Evolutionary conservation across 2,888 invertebrate genomes (phyloP), one percentile per base, ranked within the genome.

Genomic region (Agonopterix subpropinquella): DNA sequence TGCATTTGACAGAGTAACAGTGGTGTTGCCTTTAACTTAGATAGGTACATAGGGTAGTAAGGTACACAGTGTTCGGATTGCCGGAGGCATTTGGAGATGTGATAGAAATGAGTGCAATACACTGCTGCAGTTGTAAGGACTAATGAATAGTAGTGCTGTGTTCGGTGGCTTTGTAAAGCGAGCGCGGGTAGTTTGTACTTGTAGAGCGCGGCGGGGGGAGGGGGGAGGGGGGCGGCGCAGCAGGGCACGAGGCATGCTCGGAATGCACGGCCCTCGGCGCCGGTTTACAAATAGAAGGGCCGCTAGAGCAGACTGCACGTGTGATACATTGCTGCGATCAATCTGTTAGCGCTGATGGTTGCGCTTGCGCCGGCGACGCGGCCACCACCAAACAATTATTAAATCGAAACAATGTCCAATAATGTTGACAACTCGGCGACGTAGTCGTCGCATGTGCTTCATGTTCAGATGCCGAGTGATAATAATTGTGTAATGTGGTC

Each of bases 211-310:
- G 42, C 8, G 42, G 4, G 61, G 59, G 57, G 61, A 57, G 59
- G 63, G 51, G 44, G 59, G 57, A 62, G 57, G 59, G 63, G 51
- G 44, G 60, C 4, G 28, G 7, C 28, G 5, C 28, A 28, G 71
- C 73, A 74, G 73, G 74, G 80, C 70, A 70, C 77, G 77, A 77
- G 80, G 79, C 80, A 80, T 67, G 85, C 76, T 64, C 68, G 84
- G 87, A 86, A 87, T 87, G 87, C 73, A 75, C 76, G 80, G 83
- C 84, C 83, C 81, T 79, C 83, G 83, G 82, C 85, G 85, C 86
- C 85, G 79, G 84, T 82, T 85, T 84, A 87, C 87, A 86, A 85
- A 86, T 86, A 87, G 85, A 87, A 87, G 85, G 85, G 82, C 84
- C 81, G 75, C 80, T 76, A 79, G 77, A 70, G 70, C 76, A 73